Base-by-base conservation (phyloP, 2,113 vertebrate species). In the Sitta europaea region DNA sequence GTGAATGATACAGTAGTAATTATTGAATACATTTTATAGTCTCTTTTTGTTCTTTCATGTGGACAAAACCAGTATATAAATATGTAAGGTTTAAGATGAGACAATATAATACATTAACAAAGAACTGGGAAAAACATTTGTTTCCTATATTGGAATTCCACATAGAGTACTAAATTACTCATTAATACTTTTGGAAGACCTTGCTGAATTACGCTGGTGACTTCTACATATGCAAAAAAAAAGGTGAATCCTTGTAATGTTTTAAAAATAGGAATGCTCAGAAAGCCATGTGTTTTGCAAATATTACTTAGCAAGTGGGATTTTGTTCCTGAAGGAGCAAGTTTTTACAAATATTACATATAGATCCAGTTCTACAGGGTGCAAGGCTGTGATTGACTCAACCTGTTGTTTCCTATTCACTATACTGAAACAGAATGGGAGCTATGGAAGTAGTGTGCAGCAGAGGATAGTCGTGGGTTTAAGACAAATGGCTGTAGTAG, bases 11-110 rank as follows among this genome's bases (percentile, higher is more conserved):
- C 12, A n/a, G 92, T 86, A 89, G 54, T 95, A 97, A 97, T 95
- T 97, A 92, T 82, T 88, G 70, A 96, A 59, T 84, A 91, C 85
- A 75, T 90, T 96, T 90, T 82, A 77, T 62, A 92, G 27, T 63
- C 23, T 74, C 31, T 75, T 95, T 94, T 92, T 89, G 35, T 91
- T 95, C 80, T 87, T 95, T 82, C 36, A 66, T 67, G 45, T 90
- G 71, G 85, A 92, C 70, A 93, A 97, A 97, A 67, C 9, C 29
- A 33, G 36, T 88, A 22, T 90, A 48, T 81, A 94, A 95, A 68
- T 72, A 86, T 54, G 91, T 81, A 33, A 87, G 66, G 86, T 88
- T 88, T 81, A 89, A 95, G 59, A 48, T 59, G 43, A 88, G 27
- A 43, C 50, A 94, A 50, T 70, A 38, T 38, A 75, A 18, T 86